Percentiles rank a stretch among this genome's conserved stretches.
phyloP scores from a whole-genome alignment of 2,888 invertebrate genomes.

The Ichneumoninae sp. region DNA sequence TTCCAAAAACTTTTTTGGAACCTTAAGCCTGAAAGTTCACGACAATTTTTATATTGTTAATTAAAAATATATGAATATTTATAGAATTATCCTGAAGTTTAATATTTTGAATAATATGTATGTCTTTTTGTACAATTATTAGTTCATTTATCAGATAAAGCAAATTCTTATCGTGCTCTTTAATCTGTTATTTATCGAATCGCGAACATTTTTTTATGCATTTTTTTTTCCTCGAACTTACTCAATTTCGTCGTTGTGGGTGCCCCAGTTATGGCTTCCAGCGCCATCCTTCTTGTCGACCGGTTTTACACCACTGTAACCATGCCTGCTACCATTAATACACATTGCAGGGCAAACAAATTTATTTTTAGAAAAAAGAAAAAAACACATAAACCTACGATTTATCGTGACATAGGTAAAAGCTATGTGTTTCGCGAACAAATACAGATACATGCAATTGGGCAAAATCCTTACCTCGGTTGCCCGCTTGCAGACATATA shows the following conservation, averaged over 20 bases:
- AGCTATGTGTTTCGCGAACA: slow-evolving; percentile 40
- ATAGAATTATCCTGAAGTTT: too few relatives aligned
- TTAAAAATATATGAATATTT: too few relatives aligned
- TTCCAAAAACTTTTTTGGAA: too few relatives aligned
- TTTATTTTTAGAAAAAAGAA: not conserved
- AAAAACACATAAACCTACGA: slow-evolving; percentile 46
- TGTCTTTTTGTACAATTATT: not conserved
- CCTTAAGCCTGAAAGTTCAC: too few relatives aligned
- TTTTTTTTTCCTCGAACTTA: slow-evolving; percentile 82
- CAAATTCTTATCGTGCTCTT: not conserved
- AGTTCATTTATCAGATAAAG: not conserved
- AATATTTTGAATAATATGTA: too few relatives aligned
- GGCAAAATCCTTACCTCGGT: slow-evolving; percentile 78
- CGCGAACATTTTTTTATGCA: not conserved
- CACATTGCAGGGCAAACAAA: slow-evolving; percentile 45
- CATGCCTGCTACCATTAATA: slow-evolving; percentile 85
- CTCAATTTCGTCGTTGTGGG: slow-evolving; percentile 95
- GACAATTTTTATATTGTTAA: too few relatives aligned
- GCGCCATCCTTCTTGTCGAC: slow-evolving; percentile 97
- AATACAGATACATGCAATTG: slow-evolving; percentile 57
- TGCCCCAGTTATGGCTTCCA: slow-evolving; percentile 98
- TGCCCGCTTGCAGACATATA: slow-evolving; percentile 77
- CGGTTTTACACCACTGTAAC: slow-evolving; percentile 93
- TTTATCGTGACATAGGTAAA: slow-evolving; percentile 25
- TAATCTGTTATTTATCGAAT: not conserved